A percentile compares a stretch with the other conserved stretches of the same genome.
These are phyloP conservation scores for Gadus macrocephalus DNA, from an alignment of 2,113 vertebrate genomes.

Conservation along the genomic window DNA sequence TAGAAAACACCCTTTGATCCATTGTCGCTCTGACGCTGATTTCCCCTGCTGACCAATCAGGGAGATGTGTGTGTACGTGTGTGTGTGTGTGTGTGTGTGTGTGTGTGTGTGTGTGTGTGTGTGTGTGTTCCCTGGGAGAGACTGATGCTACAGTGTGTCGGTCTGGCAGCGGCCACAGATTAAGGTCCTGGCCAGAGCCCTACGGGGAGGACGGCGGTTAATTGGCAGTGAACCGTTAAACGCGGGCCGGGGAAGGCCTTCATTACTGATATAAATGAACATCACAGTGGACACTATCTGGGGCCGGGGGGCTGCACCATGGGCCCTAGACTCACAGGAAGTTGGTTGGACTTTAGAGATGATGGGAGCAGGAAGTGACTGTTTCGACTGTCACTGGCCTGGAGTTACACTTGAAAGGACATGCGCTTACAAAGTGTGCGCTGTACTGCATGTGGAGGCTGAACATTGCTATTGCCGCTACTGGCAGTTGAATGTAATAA, in stretches of 20 bases:
- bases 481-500: slow-evolving; percentile 21
- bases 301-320: slow-evolving; percentile 26
- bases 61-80: slow-evolving; percentile 10
- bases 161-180: slow-evolving; percentile 47
- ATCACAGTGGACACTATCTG: slow-evolving; percentile 25
- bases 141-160: slow-evolving; percentile 48
- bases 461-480: too few species aligned
- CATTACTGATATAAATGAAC: slow-evolving; percentile 61
- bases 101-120: background rate
- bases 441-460: slow-evolving; percentile 26
- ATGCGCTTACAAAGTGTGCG: background rate
- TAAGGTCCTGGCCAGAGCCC: slow-evolving; percentile 35
- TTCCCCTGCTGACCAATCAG: slow-evolving; percentile 16
- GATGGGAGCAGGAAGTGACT: slow-evolving; percentile 8
- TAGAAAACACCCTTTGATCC: slow-evolving; percentile 30
- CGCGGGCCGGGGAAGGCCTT: slow-evolving; percentile 40
- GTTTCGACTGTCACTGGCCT: too few species aligned
- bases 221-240: slow-evolving; percentile 68
- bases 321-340: slow-evolving; percentile 32
- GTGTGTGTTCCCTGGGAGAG: slow-evolving; percentile 36
- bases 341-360: slow-evolving; percentile 42
- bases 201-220: slow-evolving; percentile 55
- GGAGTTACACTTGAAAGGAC: background rate
- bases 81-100: slow-evolving; percentile 2
- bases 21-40: slow-evolving; percentile 34